Evolutionary conservation across 2,797 vertebrate species (phyloP).

Genomic region (Dromococcyx pavoninus): DNA sequence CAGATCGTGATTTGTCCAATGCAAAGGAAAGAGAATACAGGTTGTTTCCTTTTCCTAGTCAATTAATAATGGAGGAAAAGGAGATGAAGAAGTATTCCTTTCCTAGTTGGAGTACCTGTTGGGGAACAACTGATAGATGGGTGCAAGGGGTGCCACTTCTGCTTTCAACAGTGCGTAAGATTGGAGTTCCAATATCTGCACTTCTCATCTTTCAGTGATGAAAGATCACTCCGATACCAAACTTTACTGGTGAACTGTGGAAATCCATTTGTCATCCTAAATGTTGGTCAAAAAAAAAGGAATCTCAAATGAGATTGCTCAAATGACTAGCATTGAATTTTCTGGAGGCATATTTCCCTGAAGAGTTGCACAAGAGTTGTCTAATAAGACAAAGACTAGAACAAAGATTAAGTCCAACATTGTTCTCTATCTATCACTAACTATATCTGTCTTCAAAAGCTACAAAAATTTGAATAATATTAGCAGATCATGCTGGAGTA

Average conservation of each 20-base stretch:
- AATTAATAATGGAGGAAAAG: background rate
- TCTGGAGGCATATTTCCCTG: background rate
- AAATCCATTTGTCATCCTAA: background rate
- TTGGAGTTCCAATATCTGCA: background rate
- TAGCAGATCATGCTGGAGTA: background rate
- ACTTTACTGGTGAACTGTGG: background rate
- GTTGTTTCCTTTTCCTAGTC: background rate
- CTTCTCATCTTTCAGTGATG: background rate
- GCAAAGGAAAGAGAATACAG: background rate
- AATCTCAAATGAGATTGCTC: background rate
- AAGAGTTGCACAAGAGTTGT: background rate
- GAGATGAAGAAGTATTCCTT: background rate
- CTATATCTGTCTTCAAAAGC: background rate
- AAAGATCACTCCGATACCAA: background rate
- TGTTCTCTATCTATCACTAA: background rate
- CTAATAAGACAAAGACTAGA: background rate
- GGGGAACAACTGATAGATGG: background rate
- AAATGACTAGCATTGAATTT: background rate
- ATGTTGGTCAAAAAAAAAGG: background rate
- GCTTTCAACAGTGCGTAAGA: background rate
- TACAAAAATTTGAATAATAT: background rate
- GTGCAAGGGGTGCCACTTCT: background rate
- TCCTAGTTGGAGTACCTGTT: background rate
- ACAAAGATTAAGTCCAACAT: background rate
- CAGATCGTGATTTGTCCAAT: background rate